phyloP scores from a whole-genome alignment of 2,113 vertebrate genomes.

The Pelobates fuscus region DNA sequence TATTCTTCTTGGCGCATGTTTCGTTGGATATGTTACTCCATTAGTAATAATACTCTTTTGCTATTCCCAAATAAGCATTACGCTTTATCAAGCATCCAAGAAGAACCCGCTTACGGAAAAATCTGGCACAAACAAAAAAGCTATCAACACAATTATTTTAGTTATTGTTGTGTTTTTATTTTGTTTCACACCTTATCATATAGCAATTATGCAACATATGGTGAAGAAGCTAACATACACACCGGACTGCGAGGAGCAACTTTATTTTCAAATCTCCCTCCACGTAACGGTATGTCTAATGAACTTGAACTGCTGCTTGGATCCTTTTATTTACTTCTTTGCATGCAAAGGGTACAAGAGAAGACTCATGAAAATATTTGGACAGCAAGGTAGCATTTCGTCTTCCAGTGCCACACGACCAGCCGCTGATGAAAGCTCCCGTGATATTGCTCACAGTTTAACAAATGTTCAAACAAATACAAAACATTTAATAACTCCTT shows the following conservation, averaged over 20 bases:
- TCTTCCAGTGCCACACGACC: conserved; percentile 85
- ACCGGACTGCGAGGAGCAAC: conserved; percentile 70
- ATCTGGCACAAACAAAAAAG: conserved; percentile 89
- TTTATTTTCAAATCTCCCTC: conserved; percentile 87
- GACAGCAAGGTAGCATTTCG: conserved; percentile 80
- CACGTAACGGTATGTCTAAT: conserved; percentile 90
- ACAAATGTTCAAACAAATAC: conserved; percentile 64
- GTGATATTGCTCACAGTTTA: conserved; percentile 66
- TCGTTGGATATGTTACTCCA: conserved; percentile 83
- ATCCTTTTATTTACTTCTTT: conserved; percentile 97
- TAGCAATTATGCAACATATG: conserved; percentile 92
- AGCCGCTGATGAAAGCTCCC: conserved; percentile 84
- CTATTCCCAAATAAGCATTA: conserved; percentile 86
- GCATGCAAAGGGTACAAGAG: conserved; percentile 97
- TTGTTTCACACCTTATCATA: conserved; percentile 91
- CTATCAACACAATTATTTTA: conserved; percentile 88
- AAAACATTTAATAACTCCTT: not conserved
- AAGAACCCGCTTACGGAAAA: conserved; percentile 85
- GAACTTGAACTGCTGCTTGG: conserved; percentile 94
- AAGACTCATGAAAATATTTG: conserved; percentile 86
- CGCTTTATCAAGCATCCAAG: conserved; percentile 82
- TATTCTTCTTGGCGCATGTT: conserved; percentile 84
- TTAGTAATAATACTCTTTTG: conserved; percentile 82
- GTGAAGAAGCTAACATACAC: conserved; percentile 75
- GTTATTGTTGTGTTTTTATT: conserved; percentile 90